phyloP scores from a whole-genome alignment of 2,888 invertebrate genomes.

The Rotaria socialis region DNA sequence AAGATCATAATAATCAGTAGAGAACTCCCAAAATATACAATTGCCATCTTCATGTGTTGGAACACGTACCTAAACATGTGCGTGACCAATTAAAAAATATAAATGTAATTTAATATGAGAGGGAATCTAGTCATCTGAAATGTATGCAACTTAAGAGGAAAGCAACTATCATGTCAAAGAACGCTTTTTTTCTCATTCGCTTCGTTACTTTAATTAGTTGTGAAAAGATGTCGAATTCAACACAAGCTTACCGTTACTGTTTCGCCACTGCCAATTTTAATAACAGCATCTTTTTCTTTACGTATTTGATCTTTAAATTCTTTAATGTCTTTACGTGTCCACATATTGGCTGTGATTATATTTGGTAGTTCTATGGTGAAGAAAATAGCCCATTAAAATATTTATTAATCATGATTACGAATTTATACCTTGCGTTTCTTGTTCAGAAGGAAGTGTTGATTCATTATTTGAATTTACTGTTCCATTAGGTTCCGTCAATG shows the following conservation, averaged over 20 bases:
- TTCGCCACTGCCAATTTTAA: conserved; percentile 93
- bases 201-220: too few relatives aligned
- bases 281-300: conserved; percentile 76
- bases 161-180: too few relatives aligned
- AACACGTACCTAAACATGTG: conserved; percentile 66
- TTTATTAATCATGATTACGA: neutral
- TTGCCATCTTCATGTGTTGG: conserved; percentile 90
- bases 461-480: neutral
- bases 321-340: conserved; percentile 83
- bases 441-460: neutral
- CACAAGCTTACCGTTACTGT: conserved; percentile 75
- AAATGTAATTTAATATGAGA: too few relatives aligned
- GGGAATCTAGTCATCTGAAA: too few relatives aligned
- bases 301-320: conserved; percentile 83
- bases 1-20: conserved; percentile 93
- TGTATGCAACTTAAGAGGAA: too few relatives aligned
- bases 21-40: conserved; percentile 96
- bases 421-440: neutral
- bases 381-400: too few relatives aligned
- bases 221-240: too few relatives aligned
- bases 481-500: neutral
- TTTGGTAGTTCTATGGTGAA: conserved; percentile 52
- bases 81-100: too few relatives aligned
- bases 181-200: too few relatives aligned
- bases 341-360: conserved; percentile 75